Base-by-base conservation (phyloP, 2,888 invertebrate genomes). In the Clostera curtula region DNA sequence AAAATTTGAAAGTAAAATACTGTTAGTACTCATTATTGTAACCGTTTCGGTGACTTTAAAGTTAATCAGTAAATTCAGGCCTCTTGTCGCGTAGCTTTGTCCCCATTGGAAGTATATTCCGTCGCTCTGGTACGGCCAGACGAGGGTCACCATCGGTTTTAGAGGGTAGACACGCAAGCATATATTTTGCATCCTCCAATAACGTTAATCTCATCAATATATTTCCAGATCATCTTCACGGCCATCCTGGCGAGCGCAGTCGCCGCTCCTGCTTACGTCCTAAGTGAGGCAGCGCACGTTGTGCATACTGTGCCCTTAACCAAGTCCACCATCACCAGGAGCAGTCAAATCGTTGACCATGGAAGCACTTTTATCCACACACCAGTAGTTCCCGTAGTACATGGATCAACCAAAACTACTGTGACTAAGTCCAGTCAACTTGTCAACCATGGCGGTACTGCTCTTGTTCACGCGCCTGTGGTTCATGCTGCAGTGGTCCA, bases 371-470 rank as follows among this genome's bases (percentile, higher is more conserved):
- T 64, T 24, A 8, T 29, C 8, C 24, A 25, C 15, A 19, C 40
- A 13, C 49, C 34, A 18, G 21, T 45, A 5, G 17, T 36, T 6
- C 44, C 50, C 4, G 29, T 51, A 2, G 57, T 65, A 4, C 47
- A 50, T 10, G 28, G 23, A 6, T 22, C 22, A 13, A 10, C 54
- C 0, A 69, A 69, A 33, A 57, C 60, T 2, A 65, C 63, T 2
- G 37, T 62, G 8, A 61, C 68, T 1, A 72, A 75, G 54, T 56
- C 76, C 57, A 63, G 77, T 56, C 56, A 71, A 45, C 40, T 76
- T 40, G 57, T 85, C 43, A 49, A 57, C 35, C 70, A 73, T 17
- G 68, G 68, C 3, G 48, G 58, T 8, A 52, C 63, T 2, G 45
- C 53, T 25, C 23, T 52, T 7, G 28, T 58, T 1, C 60, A 75